Base-by-base conservation (phyloP, 2,113 vertebrate species). In the Chamaetylas fuelleborni region DNA sequence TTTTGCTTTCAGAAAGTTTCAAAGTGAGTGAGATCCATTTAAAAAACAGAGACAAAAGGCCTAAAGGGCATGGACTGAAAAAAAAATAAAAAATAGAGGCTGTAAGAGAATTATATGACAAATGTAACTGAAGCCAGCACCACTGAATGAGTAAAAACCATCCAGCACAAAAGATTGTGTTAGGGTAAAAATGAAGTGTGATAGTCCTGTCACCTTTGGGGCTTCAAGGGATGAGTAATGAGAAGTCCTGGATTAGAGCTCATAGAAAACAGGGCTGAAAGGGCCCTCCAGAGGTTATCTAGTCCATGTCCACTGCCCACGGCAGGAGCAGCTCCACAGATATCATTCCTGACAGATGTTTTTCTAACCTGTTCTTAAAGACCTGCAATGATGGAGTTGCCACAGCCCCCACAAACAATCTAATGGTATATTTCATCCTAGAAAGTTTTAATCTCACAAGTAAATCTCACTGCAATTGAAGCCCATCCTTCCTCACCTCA, bases 311-410 rank as follows among this genome's bases (percentile, higher is more conserved):
- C 29, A 25, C 1, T 66, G 20, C 88, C 95, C 91, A 74, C 15
- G 51, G 90, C 91, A 88, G 69, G 20, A 78, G 42, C n/a, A 92
- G 51, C 80, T 93, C 90, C 20, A 58, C 33, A 92, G 86, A 34
- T 72, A 90, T 14, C 54, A 73, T 12, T 78, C 33, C 72, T 81
- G 92, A 70, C 67, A 88, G 67, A 86, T 81, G 60, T 83, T 95
- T 90, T 86, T 66, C 88, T 90, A 95, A 78, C 51, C 34, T 22
- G 9, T 71, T 81, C 87, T 76, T 87, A 71, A 94, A 88, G 51
- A 5, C 51, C 60, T 65, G 70, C 54, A 64, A 11, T 42, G 71
- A 92, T 25, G 28, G 64, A 77, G 67, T 12, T 40, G 64, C 72
- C 92, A 60, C 51, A 88, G 60, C 29, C 56, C 58, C 64, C 64